Evolutionary conservation across 2,888 invertebrate genomes (phyloP), one percentile per base, ranked within the genome.

Genomic region (Xestia rhomboidea): DNA sequence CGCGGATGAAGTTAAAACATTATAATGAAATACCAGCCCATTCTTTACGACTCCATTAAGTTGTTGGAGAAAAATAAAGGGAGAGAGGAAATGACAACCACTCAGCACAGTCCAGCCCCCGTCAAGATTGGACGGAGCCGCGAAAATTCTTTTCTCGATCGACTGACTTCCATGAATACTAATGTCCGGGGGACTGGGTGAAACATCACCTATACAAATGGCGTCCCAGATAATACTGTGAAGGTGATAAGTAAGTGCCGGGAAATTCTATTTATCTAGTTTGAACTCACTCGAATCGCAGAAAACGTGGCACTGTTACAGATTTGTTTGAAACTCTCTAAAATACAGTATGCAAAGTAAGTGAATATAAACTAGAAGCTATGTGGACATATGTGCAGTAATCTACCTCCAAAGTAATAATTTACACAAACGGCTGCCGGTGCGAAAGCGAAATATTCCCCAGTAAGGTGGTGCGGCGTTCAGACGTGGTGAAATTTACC

Each of bases 151-250:
- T 95, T 95, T 94, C 95, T 94, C 95, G 93, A 96, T 95, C 95
- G 96, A 94, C 93, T 95, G 95, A 95, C 94, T 95, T 94, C 94
- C 94, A 95, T 96, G 96, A 96, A 96, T 96, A 95, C 96, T 96
- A 96, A 96, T 96, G 95, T 90, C 85, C 86, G 84, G 93, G 92
- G 93, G 92, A 90, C 90, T 87, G 87, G 88, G 83, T 86, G 91
- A 92, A 93, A 93, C 91, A 92, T 91, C 93, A 93, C 91, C 93
- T 92, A 92, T 90, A 91, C 93, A 93, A 94, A 94, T 93, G 92
- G 91, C 93, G 92, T 90, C 89, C 88, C 86, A 92, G 90, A 90
- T 93, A 93, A 94, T 92, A 90, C 92, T 89, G 88, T 84, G 84
- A 88, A 90, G 88, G 89, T 90, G 91, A 87, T 90, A 89, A 89